Conservation (phyloP, 2,113 vertebrate genomes). For the Platycercus adscitus region DNA sequence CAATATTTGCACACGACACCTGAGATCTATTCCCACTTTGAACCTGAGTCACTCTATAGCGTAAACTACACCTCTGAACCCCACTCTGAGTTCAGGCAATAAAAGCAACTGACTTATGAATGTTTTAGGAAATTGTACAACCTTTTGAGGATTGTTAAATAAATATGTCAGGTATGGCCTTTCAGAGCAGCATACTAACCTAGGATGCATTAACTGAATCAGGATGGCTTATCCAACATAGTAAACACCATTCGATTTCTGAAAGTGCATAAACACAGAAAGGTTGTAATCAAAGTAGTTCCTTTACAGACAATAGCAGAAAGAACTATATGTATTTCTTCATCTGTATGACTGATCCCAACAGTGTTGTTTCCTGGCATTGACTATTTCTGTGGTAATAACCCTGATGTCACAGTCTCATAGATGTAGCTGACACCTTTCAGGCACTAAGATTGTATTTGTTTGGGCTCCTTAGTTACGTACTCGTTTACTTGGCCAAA, state of each 20-base stretch:
- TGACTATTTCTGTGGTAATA: not conserved
- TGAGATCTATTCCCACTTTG: not conserved
- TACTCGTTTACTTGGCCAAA: not conserved
- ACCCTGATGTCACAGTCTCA: not conserved
- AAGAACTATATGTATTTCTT: not conserved
- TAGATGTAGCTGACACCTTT: not conserved
- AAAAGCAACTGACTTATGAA: not conserved
- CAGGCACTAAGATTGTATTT: not conserved
- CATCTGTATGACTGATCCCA: not conserved
- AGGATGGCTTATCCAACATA: not conserved
- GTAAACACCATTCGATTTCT: not conserved
- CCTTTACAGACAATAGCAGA: not conserved
- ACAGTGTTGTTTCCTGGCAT: not conserved
- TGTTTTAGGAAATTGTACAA: not conserved
- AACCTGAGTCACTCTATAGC: not conserved
- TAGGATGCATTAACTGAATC: not conserved
- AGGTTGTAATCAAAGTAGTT: not conserved
- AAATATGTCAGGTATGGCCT: not conserved
- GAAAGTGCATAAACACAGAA: not conserved
- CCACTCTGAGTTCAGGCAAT: not conserved
- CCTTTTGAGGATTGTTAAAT: not conserved
- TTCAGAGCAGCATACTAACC: not conserved
- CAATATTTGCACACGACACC: not conserved
- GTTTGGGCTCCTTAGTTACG: not conserved
- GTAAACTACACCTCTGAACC: not conserved